Conservation (phyloP, 2,113 vertebrate genomes). For the Caranx melampygus region DNA sequence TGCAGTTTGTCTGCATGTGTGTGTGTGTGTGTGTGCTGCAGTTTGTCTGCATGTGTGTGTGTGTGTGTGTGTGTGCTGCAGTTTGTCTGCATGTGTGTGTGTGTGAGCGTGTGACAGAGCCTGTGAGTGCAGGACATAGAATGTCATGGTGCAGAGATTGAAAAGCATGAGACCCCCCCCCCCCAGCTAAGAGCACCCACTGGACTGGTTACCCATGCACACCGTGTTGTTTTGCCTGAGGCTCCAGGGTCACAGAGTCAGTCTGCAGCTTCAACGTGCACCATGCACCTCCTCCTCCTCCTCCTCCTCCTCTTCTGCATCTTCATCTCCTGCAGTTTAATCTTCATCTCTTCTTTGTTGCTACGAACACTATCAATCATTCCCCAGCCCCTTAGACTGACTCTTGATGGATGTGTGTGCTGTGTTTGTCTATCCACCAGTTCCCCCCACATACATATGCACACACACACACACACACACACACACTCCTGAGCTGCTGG, state of each 20-base stretch:
- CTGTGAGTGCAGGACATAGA: neutral
- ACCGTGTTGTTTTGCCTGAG: neutral
- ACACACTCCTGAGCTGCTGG: conserved; percentile 18
- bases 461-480: conserved; percentile 20
- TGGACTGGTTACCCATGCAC: conserved; percentile 3
- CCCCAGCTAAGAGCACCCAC: neutral
- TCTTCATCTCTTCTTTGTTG: neutral
- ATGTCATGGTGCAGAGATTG: neutral
- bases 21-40: conserved; percentile 13
- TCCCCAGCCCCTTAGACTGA: neutral
- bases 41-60: no score
- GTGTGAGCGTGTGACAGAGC: neutral
- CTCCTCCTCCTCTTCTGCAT: neutral
- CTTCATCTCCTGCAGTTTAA: neutral
- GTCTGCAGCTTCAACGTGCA: conserved; percentile 1
- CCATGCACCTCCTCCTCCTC: neutral
- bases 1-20: conserved; percentile 5
- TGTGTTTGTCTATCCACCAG: neutral
- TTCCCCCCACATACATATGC: neutral
- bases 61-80: no score
- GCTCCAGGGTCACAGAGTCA: conserved; percentile 13
- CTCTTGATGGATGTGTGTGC: neutral
- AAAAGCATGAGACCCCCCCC: neutral
- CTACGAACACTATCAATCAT: neutral
- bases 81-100: conserved; percentile 3